A percentile compares a stretch with the other conserved stretches of the same genome.
These are phyloP conservation scores for Brachypalpus laphriformis DNA, from an alignment of 2,888 invertebrate species.

Conservation along the genomic window DNA sequence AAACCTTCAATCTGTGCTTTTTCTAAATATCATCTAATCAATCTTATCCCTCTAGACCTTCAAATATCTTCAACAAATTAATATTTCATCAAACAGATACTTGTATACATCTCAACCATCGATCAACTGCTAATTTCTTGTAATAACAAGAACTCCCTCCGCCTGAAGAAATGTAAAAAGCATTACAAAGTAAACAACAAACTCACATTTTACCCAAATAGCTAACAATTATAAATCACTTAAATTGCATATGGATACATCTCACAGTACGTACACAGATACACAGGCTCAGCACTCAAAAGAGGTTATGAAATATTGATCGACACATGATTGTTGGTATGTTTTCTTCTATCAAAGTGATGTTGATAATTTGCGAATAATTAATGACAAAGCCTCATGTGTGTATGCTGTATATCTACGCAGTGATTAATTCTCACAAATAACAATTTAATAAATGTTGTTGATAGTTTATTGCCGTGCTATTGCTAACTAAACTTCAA, in stretches of 20 bases:
- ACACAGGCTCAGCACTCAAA: background rate
- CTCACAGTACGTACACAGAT: background rate
- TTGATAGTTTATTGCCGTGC: slow-evolving; percentile 33
- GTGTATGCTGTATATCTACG: slow-evolving; percentile 46
- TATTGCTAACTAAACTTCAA: slow-evolving; percentile 40
- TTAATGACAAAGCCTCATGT: slow-evolving; percentile 47
- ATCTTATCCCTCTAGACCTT: slow-evolving; percentile 49
- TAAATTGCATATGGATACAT: slow-evolving; percentile 42
- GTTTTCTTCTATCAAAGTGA: slow-evolving; percentile 43
- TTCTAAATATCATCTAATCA: slow-evolving; percentile 58
- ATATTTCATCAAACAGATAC: slow-evolving; percentile 50
- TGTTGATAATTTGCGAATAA: slow-evolving; percentile 62
- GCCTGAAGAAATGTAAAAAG: slow-evolving; percentile 6
- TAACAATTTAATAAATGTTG: slow-evolving; percentile 62
- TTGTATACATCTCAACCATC: slow-evolving; percentile 36
- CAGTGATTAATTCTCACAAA: slow-evolving; percentile 61
- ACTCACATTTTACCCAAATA: slow-evolving; percentile 62
- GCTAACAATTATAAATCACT: slow-evolving; percentile 71
- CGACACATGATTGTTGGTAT: slow-evolving; percentile 49
- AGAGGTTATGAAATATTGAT: slow-evolving; percentile 49
- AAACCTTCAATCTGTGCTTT: background rate
- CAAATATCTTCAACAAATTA: slow-evolving; percentile 46
- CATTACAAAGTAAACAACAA: slow-evolving; percentile 32
- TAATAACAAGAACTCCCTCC: slow-evolving; percentile 38
- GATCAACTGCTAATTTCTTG: slow-evolving; percentile 53